Conservation (phyloP, 1,140 invertebrate species). For the Drosophila equinoxialis region DNA sequence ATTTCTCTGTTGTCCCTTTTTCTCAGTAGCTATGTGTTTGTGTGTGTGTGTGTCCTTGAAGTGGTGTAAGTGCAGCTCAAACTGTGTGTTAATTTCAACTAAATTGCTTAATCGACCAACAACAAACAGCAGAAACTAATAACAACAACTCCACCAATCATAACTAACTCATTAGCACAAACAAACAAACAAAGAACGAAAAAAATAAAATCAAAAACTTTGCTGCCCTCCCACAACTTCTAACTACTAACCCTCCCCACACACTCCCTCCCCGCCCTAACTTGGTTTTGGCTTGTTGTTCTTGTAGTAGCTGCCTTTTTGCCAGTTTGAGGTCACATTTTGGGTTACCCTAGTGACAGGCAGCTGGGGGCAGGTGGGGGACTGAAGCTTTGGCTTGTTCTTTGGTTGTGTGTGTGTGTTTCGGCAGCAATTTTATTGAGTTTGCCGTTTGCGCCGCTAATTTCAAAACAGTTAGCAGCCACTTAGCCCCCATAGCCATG, state of each 20-base stretch:
- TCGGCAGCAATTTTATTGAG: slow-evolving; percentile 48
- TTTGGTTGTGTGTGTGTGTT: background rate
- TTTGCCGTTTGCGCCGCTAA: slow-evolving; percentile 52
- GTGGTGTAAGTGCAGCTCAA: slow-evolving; percentile 16
- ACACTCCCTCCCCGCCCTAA: background rate
- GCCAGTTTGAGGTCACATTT: slow-evolving; percentile 68
- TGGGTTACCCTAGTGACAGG: slow-evolving; percentile 65
- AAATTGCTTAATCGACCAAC: slow-evolving; percentile 43
- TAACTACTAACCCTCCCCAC: no score
- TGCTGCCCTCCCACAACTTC: no score
- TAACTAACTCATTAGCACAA: slow-evolving; percentile 74
- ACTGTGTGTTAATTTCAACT: slow-evolving; percentile 26
- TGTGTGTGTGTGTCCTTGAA: background rate
- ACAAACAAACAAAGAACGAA: background rate
- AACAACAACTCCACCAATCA: slow-evolving; percentile 41
- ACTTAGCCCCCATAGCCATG: slow-evolving; percentile 42
- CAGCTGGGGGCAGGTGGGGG: slow-evolving; percentile 1
- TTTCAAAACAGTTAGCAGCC: slow-evolving; percentile 66
- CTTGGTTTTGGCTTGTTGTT: background rate
- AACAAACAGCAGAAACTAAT: slow-evolving; percentile 5
- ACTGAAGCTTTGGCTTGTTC: slow-evolving; percentile 17
- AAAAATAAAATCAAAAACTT: background rate
- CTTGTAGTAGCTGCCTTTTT: background rate
- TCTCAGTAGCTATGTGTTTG: background rate
- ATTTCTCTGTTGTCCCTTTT: background rate